Evolutionary conservation across 2,797 vertebrate species (phyloP).

Genomic region (Zenarchopterus dispar): DNA sequence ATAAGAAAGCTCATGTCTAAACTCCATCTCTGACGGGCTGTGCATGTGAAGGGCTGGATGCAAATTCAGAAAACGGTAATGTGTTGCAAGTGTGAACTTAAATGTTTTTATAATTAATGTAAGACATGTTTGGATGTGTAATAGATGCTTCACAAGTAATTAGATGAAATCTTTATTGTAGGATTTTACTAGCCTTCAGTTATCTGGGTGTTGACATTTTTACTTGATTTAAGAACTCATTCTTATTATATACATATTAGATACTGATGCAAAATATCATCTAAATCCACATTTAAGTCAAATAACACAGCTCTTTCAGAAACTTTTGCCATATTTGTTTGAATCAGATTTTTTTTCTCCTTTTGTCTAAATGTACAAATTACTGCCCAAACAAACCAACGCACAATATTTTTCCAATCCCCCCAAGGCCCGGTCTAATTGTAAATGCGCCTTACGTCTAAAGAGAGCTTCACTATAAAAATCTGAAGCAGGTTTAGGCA

Average conservation of each 20-base stretch:
- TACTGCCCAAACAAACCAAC: constrained; percentile 56
- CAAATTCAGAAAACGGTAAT: constrained; percentile 6
- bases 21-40: neutral
- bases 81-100: neutral
- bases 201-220: too few species aligned
- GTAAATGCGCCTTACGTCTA: constrained; percentile 76
- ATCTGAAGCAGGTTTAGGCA: constrained; percentile 81
- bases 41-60: neutral
- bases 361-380: constrained; percentile 36
- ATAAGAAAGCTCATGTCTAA: neutral
- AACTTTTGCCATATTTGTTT: constrained; percentile 3
- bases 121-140: too few species aligned
- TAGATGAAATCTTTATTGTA: neutral
- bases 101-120: too few species aligned
- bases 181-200: too few species aligned
- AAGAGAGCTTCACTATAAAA: constrained; percentile 76
- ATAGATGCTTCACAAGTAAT: neutral
- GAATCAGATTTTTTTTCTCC: neutral
- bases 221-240: too few species aligned
- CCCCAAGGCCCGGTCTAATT: constrained; percentile 76
- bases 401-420: constrained; percentile 51
- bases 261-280: too few species aligned
- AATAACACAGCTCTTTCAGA: neutral
- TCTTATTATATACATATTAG: too few species aligned
- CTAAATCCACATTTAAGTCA: constrained; percentile 4